Base-by-base conservation (phyloP, 2,113 vertebrate species). In the Gorilla gorilla region DNA sequence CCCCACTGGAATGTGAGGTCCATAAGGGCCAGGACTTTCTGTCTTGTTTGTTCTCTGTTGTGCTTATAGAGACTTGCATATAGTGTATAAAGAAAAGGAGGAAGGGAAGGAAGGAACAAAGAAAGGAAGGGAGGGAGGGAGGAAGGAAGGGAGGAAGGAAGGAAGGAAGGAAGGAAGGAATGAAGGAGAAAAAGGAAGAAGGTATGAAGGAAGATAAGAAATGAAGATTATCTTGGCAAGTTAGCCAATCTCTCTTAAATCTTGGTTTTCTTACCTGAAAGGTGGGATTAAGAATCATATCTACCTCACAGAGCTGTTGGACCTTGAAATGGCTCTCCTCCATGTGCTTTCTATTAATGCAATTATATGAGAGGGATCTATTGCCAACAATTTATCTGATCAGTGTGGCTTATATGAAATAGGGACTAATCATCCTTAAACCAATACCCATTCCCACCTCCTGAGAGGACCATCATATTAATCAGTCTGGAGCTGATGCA, bases 11-110 rank as follows among this genome's bases (percentile, higher is more conserved):
- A 3, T 1, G 20, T 48, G 59, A 84, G 16, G 16, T 73, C 6
- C 17, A 4, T 0, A 6, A 5, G 50, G 81, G 4, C 22, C 8
- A 1, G 23, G n/a, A n/a, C 12, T 32, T 23, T 57, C 27, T 6
- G 30, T 57, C 66, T 82, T 72, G 57, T 75, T 45, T 43, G 23
- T 40, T 68, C 14, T 81, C 18, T 59, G 9, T 30, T 45, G 35
- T 89, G 48, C 64, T 14, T 30, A 7, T 43, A 52, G 30, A 50
- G 50, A 64, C 50, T 3, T 61, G 17, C 11, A 40, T 30, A 3
- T 2, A 13, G 3, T 52, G 8, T 4, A 11, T 8, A 27, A 76
- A 87, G 32, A n/a, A 75, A 25, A 45, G 3, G 8, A 90, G 16
- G 45, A 38, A 32, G 32, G n/a, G 27, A 76, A 55, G 5, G 8